Evolutionary conservation across 2,113 vertebrate species (phyloP).

Genomic region (Tichodroma muraria): DNA sequence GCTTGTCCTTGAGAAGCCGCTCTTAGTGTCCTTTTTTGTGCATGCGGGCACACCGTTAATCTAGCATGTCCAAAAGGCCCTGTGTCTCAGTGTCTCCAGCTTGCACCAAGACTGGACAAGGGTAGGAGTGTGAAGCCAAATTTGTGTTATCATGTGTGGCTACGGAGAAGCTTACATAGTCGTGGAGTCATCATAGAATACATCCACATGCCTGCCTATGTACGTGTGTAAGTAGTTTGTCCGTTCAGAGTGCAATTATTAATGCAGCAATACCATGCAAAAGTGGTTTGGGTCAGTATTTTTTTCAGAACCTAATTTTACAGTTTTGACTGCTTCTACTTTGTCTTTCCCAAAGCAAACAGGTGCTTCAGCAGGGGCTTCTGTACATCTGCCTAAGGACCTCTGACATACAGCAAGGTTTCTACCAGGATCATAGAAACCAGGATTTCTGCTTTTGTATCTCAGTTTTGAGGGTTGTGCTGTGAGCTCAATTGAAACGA

Average conservation of each 20-base stretch:
- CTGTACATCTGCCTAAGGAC: not conserved
- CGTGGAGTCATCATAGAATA: not conserved
- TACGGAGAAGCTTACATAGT: not conserved
- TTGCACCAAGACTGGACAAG: not conserved
- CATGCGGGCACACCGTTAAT: not conserved
- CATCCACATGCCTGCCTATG: not conserved
- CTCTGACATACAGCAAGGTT: not conserved
- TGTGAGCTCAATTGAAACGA: not conserved
- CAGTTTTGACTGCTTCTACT: not conserved
- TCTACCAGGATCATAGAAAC: not conserved
- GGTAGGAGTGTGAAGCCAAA: not conserved
- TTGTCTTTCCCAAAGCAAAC: not conserved
- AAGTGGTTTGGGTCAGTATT: not conserved
- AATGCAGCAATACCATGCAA: not conserved
- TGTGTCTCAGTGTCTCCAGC: not conserved
- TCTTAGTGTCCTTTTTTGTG: not conserved
- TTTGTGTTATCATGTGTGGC: not conserved
- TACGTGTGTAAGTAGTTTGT: not conserved
- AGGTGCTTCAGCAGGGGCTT: not conserved
- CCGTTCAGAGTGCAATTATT: not conserved
- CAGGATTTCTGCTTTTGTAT: not conserved
- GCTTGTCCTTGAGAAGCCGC: fast-evolving
- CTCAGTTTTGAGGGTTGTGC: not conserved
- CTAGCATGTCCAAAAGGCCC: not conserved
- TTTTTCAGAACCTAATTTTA: not conserved